phyloP scores from a whole-genome alignment of 2,888 invertebrate species.

The Agonopterix subpropinquella region DNA sequence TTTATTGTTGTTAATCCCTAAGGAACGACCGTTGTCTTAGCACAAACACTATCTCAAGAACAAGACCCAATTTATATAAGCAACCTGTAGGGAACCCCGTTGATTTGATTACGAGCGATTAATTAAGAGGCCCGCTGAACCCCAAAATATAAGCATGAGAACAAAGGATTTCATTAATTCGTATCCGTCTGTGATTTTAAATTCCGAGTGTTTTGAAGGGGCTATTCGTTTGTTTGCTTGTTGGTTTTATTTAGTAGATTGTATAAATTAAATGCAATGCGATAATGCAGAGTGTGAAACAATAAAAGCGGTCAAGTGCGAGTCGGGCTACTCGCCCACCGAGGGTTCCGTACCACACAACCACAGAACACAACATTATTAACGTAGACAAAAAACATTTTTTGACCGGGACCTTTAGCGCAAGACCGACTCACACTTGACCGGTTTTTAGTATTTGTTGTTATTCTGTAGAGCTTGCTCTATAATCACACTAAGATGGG shows the following conservation, averaged over 20 bases:
- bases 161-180: constrained; percentile 54
- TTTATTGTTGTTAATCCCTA: constrained; percentile 3
- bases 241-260: neutral
- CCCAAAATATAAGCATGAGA: constrained; percentile 41
- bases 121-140: constrained; percentile 43
- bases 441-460: too few relatives aligned
- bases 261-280: too few relatives aligned
- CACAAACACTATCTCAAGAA: constrained; percentile 17
- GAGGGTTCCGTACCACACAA: too few relatives aligned
- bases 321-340: too few relatives aligned
- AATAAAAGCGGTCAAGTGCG: too few relatives aligned
- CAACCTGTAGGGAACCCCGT: constrained; percentile 35
- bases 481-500: too few relatives aligned
- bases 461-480: too few relatives aligned
- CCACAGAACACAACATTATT: too few relatives aligned
- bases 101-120: constrained; percentile 60
- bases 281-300: too few relatives aligned
- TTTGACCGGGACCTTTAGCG: too few relatives aligned
- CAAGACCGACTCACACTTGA: too few relatives aligned
- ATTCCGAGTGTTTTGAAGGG: constrained; percentile 15
- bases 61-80: constrained; percentile 38
- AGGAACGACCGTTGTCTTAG: neutral
- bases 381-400: too few relatives aligned
- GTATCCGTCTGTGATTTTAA: constrained; percentile 43
- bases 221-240: neutral